Conservation (phyloP, 37 sponge, comb jelly and placozoan species). For the Tethya wilhelma region DNA sequence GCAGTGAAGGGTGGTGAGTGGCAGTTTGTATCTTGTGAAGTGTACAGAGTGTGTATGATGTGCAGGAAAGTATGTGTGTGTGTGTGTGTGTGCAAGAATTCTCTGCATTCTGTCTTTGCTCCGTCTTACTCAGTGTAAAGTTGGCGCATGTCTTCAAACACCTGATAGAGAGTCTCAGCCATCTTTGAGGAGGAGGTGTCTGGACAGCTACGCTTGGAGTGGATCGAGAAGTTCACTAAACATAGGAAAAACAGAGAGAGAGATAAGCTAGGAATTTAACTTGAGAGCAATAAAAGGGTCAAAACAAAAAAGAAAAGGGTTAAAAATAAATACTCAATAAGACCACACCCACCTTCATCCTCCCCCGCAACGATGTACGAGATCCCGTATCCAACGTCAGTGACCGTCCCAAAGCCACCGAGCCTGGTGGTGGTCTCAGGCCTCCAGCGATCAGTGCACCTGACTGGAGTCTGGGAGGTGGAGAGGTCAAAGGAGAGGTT, state of each 20-base stretch:
- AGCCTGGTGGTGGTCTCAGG: constrained; percentile 25
- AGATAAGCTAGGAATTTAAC: not conserved
- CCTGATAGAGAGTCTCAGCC: constrained; percentile 24
- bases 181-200: constrained; percentile 47
- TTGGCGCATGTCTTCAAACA: constrained; percentile 63
- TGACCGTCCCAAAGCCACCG: constrained; percentile 93
- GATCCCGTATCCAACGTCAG: constrained; percentile 88
- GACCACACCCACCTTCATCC: constrained; percentile 53
- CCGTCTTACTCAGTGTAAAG: no score
- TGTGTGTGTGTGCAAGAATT: no score
- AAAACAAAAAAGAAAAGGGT: not conserved
- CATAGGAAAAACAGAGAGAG: not conserved
- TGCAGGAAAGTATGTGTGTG: no score
- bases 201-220: constrained; percentile 59
- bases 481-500: constrained; percentile 61
- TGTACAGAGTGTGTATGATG: no score
- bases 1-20: no score
- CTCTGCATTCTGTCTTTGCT: no score
- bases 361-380: constrained; percentile 89
- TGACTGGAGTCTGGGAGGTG: constrained; percentile 84
- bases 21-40: no score
- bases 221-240: constrained; percentile 63
- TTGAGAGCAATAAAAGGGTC: not conserved
- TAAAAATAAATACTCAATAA: not conserved
- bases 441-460: constrained; percentile 21